Percentiles rank a stretch among this genome's conserved stretches.
Conservation (phyloP, 2,113 vertebrate genomes). For the Pomatorhinus ruficollis region DNA sequence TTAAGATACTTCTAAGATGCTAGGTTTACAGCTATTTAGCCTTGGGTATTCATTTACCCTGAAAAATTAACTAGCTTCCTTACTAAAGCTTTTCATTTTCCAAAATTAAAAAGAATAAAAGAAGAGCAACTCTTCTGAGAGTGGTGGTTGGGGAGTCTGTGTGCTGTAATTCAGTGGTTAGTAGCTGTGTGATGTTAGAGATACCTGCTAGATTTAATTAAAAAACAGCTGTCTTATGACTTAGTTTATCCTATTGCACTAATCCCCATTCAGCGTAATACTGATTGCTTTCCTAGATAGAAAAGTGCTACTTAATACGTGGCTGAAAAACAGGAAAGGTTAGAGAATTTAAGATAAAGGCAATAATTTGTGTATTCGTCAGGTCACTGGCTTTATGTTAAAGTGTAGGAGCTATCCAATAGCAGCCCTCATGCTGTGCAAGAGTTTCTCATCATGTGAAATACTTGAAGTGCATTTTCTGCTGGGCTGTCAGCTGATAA, state of each 20-base stretch:
- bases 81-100: neutral
- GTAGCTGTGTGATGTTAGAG: conserved; percentile 4
- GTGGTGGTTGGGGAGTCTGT: neutral
- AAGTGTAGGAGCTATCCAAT: neutral
- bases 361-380: neutral
- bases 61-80: neutral
- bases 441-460: neutral
- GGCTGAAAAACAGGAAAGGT: conserved; percentile 43
- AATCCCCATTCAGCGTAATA: neutral
- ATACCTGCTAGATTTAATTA: conserved; percentile 39
- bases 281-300: conserved; percentile 50
- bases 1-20: neutral
- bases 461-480: neutral
- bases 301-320: neutral
- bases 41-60: neutral
- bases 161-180: neutral
- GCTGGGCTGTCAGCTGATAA: neutral
- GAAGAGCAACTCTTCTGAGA: neutral
- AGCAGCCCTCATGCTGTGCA: neutral
- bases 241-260: conserved; percentile 24
- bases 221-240: conserved; percentile 6
- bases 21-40: neutral
- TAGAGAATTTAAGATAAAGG: conserved; percentile 19
- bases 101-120: neutral
- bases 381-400: neutral